Base-by-base conservation (phyloP, 2,113 vertebrate species). In the Semnopithecus entellus region DNA sequence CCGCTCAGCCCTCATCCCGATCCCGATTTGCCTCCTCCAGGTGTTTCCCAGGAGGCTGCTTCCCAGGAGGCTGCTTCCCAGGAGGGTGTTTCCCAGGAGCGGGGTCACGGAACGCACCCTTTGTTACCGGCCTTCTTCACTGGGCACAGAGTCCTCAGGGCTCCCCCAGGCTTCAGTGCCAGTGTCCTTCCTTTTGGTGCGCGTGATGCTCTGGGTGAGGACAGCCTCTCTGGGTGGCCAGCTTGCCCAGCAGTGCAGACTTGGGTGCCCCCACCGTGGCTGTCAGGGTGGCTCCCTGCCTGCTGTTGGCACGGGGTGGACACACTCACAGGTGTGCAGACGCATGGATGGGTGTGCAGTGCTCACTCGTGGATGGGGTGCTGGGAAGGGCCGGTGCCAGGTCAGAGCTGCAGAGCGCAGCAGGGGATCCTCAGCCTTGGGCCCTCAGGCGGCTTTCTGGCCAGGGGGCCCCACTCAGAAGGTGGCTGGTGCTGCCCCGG, bases 361-460 rank as follows among this genome's bases (percentile, higher is more conserved):
- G 6, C 23, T 4, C 14, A 3, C 43, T 9, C 3, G 0, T 1
- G 6, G n/a, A 30, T 22, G 3, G 35, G 43, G 52, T n/a, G 25
- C 43, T 16, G 8, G 4, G n/a, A 17, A 27, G 64, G 90, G 10
- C 40, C 0, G 13, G 3, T 30, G 43, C 55, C 25, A 2, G 35
- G 25, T 45, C 16, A 0, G 2, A 55, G 59, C n/a, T 30, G 59
- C 40, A 78, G 27, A 18, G 70, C 38, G 23, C 75, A n/a, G 57
- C 9, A 20, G n/a, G 20, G 88, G 17, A 6, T 12, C 20, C 61
- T 82, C 38, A 16, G 27, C 30, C n/a, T 17, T 1, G 1, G 72
- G 73, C 30, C 13, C 48, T 23, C 27, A 9, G 14, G 22, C 0
- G 8, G 76, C 50, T 14, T 10, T 7, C 14, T 0, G 0, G 75